Evolutionary conservation across 2,113 vertebrate genomes (phyloP).

Genomic region (Ramphastos sulfuratus): DNA sequence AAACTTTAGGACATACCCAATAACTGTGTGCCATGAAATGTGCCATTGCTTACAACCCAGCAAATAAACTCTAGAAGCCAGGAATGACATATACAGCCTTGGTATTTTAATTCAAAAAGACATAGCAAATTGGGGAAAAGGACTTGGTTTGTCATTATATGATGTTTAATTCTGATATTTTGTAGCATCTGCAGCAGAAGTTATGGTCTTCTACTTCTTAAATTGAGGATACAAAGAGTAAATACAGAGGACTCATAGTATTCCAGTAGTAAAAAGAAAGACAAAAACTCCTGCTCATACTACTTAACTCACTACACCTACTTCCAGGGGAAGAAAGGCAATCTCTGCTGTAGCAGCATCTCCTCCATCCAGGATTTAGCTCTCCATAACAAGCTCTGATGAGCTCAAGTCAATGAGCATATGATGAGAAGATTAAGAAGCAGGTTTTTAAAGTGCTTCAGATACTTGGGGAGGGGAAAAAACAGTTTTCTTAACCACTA

Average conservation of each 20-base stretch:
- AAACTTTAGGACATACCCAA: neutral
- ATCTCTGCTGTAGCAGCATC: neutral
- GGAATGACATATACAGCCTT: neutral
- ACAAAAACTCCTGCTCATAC: neutral
- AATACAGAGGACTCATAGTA: neutral
- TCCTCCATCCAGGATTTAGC: neutral
- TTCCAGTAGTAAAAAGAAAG: neutral
- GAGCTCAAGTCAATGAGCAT: neutral
- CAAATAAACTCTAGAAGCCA: neutral
- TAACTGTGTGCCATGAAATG: neutral
- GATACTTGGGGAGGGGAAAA: neutral
- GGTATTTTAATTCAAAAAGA: neutral
- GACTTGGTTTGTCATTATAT: neutral
- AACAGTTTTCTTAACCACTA: neutral
- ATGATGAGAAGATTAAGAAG: neutral
- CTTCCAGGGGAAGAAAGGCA: neutral
- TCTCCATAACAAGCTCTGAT: neutral
- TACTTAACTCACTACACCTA: neutral
- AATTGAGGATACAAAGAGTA: neutral
- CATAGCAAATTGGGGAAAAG: neutral
- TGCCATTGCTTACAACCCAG: neutral
- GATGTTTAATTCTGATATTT: neutral
- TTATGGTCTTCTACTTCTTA: neutral
- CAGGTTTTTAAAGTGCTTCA: neutral
- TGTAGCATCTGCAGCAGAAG: neutral